Evolutionary conservation across 2,113 vertebrate genomes (phyloP), one percentile per base, ranked within the genome.

Genomic region (Zosterops borbonicus): DNA sequence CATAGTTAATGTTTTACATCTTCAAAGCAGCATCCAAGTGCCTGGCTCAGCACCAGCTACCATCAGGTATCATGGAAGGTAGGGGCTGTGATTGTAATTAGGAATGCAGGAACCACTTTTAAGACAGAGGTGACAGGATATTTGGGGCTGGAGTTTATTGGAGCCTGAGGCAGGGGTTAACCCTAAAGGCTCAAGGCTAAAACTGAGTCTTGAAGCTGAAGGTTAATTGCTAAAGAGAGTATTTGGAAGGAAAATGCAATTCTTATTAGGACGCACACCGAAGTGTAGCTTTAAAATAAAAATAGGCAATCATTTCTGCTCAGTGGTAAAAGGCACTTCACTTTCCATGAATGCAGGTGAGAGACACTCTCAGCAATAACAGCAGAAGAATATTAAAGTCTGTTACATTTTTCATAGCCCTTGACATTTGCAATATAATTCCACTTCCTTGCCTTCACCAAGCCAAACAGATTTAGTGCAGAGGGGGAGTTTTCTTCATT

Each of bases 321-420:
- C 47, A 39, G 42, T 94, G 79, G 60, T 88, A 80, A 95, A 95
- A 96, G 75, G 87, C 94, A 83, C 87, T 95, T 92, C 42, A 49
- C 77, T 91, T 81, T 53, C 74, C 76, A 35, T 80, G 82, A 74
- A 52, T 29, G 47, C 95, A 97, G 92, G 95, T 96, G 92, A 96
- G 91, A 95, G 87, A 91, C 22, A 2, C 84, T 87, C 69, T 70
- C 63, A 74, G 94, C 82, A 87, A 83, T 95, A 94, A 91, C 70
- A 90, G 89, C 94, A 91, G 70, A 84, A 96, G 89, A 92, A 92
- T 94, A 91, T 95, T 95, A 90, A 96, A 94, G 84, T 85, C 85
- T 95, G 50, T 83, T 95, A 94, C 95, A 97, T 96, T 96, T 97
- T 96, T 97, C 92, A 96, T 95, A 91, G 60, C 78, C 83, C 59